A percentile compares a stretch with the other conserved stretches of the same genome.
These are phyloP conservation scores for Actinostola sp. DNA, from an alignment of 92 coral and sea anemone genomes.

Conservation along the genomic window DNA sequence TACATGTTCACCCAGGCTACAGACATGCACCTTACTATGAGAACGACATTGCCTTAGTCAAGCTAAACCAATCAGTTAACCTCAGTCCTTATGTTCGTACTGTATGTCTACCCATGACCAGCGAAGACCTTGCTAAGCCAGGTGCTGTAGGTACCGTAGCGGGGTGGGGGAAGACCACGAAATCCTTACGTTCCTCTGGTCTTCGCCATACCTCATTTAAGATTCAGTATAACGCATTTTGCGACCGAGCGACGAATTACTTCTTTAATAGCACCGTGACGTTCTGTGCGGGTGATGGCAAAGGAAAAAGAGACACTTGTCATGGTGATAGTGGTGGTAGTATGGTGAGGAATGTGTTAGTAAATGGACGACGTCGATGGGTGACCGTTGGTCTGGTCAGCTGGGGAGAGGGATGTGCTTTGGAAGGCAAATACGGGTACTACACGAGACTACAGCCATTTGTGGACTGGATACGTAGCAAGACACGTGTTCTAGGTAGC, in stretches of 20 bases:
- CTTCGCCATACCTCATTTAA: slow-evolving; percentile 52
- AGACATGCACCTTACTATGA: background rate
- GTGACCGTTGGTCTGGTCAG: slow-evolving; percentile 77
- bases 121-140: slow-evolving; percentile 24
- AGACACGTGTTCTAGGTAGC: too few relatives aligned
- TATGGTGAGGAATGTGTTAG: slow-evolving; percentile 37
- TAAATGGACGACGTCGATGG: slow-evolving; percentile 61
- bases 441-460: slow-evolving; percentile 69
- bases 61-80: slow-evolving; percentile 31
- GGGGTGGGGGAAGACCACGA: slow-evolving; percentile 71
- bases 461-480: slow-evolving; percentile 82
- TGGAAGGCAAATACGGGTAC: slow-evolving; percentile 60
- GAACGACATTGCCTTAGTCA: slow-evolving; percentile 70
- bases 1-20: slow-evolving; percentile 51
- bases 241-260: slow-evolving; percentile 19
- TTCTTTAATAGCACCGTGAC: background rate
- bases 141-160: slow-evolving; percentile 39
- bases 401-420: slow-evolving; percentile 90
- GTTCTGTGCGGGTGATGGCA: slow-evolving; percentile 82
- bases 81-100: slow-evolving; percentile 43
- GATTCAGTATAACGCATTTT: slow-evolving; percentile 36
- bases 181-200: slow-evolving; percentile 21
- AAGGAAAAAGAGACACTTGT: slow-evolving; percentile 77
- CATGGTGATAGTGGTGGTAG: slow-evolving; percentile 78
- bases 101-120: slow-evolving; percentile 59